A percentile compares a stretch with the other conserved stretches of the same genome.
Conservation (phyloP, 2,888 invertebrate species). For the Xestobium rufovillosum region DNA sequence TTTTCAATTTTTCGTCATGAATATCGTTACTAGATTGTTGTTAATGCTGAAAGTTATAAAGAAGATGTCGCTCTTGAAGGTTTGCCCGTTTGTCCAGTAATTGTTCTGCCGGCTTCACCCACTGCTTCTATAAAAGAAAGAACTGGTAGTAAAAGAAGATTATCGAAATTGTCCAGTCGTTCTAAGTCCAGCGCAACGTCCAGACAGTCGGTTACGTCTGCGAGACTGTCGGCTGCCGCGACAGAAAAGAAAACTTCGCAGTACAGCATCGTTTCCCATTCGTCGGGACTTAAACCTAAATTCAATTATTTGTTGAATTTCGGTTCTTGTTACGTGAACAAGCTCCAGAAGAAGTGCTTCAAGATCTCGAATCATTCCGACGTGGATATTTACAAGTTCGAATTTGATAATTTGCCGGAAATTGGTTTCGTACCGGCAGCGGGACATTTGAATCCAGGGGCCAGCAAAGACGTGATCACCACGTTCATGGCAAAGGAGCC, state of each 20-base stretch:
- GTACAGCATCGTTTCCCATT: conserved; percentile 1
- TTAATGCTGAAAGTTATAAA: conserved; percentile 43
- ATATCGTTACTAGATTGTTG: too few relatives aligned
- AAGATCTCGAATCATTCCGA: conserved; percentile 41
- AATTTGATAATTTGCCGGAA: conserved; percentile 33
- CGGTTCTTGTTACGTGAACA: conserved; percentile 37
- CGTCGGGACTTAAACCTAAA: too few relatives aligned
- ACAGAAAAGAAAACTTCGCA: neutral
- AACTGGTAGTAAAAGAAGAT: too few relatives aligned
- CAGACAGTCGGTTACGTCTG: too few relatives aligned
- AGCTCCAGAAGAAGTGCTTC: conserved; percentile 38
- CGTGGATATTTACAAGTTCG: conserved; percentile 38
- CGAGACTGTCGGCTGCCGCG: too few relatives aligned
- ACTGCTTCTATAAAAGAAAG: neutral
- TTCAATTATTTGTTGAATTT: conserved; percentile 38
- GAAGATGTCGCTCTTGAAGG: conserved; percentile 45
- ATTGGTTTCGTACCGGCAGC: conserved; percentile 46
- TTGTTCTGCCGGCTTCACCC: too few relatives aligned
- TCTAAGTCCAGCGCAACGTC: too few relatives aligned
- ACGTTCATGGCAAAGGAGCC: conserved; percentile 46
- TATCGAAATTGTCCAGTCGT: too few relatives aligned
- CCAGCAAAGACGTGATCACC: conserved; percentile 46
- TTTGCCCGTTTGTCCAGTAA: conserved; percentile 20
- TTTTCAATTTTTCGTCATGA: too few relatives aligned
- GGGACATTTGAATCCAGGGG: conserved; percentile 42